Conservation (phyloP, 1,140 invertebrate genomes). For the Drosophila jambulina region DNA sequence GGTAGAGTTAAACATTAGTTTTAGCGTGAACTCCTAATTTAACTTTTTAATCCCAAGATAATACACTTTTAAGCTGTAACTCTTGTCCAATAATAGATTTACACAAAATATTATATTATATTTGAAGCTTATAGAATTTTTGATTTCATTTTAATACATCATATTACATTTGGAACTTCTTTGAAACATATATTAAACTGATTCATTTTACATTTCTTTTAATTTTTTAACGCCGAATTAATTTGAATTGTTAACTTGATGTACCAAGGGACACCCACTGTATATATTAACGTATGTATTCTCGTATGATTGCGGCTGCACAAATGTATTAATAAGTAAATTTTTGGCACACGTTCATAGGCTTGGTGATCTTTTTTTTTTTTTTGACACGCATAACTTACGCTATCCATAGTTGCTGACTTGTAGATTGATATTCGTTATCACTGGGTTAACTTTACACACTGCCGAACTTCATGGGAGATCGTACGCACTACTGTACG, state of each 20-base stretch:
- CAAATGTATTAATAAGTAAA: conserved; percentile 57
- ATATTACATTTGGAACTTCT: neutral
- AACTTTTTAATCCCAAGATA: neutral
- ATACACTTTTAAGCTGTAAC: neutral
- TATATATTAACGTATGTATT: conserved; percentile 18
- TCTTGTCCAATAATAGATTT: neutral
- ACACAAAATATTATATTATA: neutral
- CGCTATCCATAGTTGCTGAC: conserved; percentile 40
- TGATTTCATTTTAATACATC: neutral
- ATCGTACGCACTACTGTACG: conserved; percentile 32
- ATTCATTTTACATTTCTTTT: neutral
- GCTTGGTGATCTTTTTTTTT: conserved; percentile 10
- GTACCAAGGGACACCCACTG: conserved; percentile 1
- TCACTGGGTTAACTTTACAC: conserved; percentile 44
- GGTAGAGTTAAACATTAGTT: too few species aligned
- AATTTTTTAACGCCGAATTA: neutral
- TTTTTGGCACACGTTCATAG: conserved; percentile 43
- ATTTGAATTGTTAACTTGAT: conserved; percentile 3
- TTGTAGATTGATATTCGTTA: conserved; percentile 23
- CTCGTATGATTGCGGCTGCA: conserved; percentile 9
- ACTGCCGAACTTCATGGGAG: conserved; percentile 18
- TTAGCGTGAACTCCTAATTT: neutral
- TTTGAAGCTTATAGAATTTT: too few species aligned
- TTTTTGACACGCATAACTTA: conserved; percentile 48
- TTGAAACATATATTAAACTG: neutral